phyloP scores from a whole-genome alignment of 2,888 invertebrate genomes.

The Mactromeris polynyma region DNA sequence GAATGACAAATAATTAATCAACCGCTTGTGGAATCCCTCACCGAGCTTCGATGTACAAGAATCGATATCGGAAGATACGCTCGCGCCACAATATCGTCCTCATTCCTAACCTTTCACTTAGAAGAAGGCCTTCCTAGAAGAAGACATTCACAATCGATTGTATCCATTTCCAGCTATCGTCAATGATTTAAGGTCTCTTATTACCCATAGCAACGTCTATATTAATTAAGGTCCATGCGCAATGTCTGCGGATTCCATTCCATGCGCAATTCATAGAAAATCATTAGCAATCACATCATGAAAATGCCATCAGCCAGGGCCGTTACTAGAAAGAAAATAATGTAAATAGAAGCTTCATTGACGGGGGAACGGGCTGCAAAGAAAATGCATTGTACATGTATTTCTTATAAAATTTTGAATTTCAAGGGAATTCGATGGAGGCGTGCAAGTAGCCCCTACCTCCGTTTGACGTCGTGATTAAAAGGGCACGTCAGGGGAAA shows the following conservation, averaged over 20 bases:
- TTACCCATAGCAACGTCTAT: neutral
- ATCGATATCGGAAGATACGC: slow-evolving; percentile 5
- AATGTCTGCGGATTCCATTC: neutral
- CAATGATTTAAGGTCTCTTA: neutral
- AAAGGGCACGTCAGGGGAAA: too few relatives aligned
- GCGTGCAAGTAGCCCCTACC: too few relatives aligned
- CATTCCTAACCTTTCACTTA: neutral
- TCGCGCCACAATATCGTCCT: neutral
- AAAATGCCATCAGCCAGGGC: neutral
- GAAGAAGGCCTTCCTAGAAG: too few relatives aligned
- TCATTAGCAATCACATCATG: too few relatives aligned
- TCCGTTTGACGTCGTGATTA: too few relatives aligned
- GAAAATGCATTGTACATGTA: too few relatives aligned
- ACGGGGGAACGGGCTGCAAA: too few relatives aligned
- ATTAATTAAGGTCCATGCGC: neutral
- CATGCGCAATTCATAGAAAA: neutral
- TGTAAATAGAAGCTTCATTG: neutral
- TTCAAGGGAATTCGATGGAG: too few relatives aligned
- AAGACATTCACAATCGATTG: slow-evolving; percentile 4
- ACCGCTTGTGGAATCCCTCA: neutral
- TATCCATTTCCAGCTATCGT: neutral
- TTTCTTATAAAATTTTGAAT: too few relatives aligned
- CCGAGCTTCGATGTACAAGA: neutral
- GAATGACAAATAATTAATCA: neutral
- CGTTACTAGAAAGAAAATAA: neutral